Evolutionary conservation across 1,140 invertebrate species (phyloP).

Genomic region (Sinonovacula constricta): DNA sequence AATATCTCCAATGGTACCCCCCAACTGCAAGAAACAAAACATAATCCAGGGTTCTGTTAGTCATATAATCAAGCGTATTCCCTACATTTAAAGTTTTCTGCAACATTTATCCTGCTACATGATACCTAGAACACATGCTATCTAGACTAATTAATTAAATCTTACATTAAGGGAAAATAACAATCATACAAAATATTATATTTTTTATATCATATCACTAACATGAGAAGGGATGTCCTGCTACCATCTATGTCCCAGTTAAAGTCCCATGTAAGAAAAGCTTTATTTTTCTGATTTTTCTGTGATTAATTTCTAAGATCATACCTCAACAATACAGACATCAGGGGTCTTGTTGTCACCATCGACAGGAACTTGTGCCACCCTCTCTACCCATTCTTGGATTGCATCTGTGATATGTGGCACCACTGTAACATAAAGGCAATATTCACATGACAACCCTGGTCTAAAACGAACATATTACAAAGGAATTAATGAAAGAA

Average conservation of each 20-base stretch:
- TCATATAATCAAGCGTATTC: background rate
- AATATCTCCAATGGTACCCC: constrained; percentile 98
- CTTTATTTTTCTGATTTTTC: no score
- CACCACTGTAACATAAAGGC: constrained; percentile 94
- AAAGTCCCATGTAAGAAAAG: no score
- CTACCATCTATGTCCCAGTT: no score
- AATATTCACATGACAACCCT: background rate
- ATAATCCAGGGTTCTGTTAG: no score
- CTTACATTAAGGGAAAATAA: no score
- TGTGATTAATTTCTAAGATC: constrained; percentile 14
- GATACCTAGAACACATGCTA: no score
- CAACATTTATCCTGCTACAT: background rate
- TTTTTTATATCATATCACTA: no score
- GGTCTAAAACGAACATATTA: background rate
- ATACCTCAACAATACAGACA: constrained; percentile 82
- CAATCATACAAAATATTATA: no score
- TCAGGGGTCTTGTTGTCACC: constrained; percentile 83
- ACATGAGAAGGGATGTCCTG: no score
- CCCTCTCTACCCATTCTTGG: constrained; percentile 97
- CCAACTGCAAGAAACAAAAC: constrained; percentile 84
- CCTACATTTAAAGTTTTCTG: background rate
- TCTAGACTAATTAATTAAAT: no score
- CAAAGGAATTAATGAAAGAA: no score
- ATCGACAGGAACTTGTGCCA: constrained; percentile 91
- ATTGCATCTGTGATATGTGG: constrained; percentile 99